Evolutionary conservation across 2,888 invertebrate genomes (phyloP).

Genomic region (Hipparchia sbordonii): DNA sequence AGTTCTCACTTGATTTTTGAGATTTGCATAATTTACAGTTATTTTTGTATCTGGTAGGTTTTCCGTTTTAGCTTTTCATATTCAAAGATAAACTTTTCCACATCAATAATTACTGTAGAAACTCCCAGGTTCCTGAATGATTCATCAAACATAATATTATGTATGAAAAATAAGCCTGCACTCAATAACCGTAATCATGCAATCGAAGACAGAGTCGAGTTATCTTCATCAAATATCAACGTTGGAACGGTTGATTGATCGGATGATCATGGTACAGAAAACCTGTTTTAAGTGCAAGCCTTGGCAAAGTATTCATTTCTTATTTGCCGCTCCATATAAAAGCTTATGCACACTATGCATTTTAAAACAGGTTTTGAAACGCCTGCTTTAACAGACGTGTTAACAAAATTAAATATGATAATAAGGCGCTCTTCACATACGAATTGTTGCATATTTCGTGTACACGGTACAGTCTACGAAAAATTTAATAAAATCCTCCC

Average conservation of each 20-base stretch:
- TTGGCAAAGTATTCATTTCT: constrained; percentile 22
- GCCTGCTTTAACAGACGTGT: constrained; percentile 18
- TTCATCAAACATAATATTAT: neutral
- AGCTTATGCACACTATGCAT: constrained; percentile 20
- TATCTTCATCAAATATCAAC: constrained; percentile 15
- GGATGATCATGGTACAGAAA: constrained; percentile 23
- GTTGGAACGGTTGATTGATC: constrained; percentile 29
- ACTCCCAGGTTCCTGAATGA: neutral
- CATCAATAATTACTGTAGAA: too few species aligned
- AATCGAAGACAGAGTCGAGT: constrained; percentile 14
- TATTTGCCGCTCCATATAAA: constrained; percentile 23
- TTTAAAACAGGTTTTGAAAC: constrained; percentile 26
- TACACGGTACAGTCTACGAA: too few species aligned
- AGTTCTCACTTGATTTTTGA: too few species aligned
- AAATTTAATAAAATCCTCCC: neutral
- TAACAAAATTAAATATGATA: constrained; percentile 20
- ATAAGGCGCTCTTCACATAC: constrained; percentile 16
- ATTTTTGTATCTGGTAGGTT: too few species aligned
- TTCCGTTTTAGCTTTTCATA: too few species aligned
- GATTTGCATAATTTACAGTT: too few species aligned
- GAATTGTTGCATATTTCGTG: neutral
- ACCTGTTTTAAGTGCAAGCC: constrained; percentile 37
- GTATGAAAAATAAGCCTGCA: constrained; percentile 3
- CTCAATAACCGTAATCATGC: constrained; percentile 6
- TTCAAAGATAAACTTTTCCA: too few species aligned